These are phyloP conservation scores for Holacanthella duospinosa DNA, from an alignment of 2,888 invertebrate species.

Conservation along the genomic window DNA sequence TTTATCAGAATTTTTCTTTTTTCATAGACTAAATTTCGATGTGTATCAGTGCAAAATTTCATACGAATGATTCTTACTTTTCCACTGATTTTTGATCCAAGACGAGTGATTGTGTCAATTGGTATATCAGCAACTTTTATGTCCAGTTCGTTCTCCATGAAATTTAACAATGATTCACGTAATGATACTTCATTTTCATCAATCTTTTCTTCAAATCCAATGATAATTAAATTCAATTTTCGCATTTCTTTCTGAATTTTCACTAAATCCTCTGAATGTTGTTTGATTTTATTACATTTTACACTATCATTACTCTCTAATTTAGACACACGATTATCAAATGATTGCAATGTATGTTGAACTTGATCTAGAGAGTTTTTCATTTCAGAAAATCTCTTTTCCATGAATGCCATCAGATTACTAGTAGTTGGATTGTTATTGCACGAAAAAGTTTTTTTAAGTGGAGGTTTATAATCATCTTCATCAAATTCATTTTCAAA, in stretches of 20 bases:
- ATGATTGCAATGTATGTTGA: background rate
- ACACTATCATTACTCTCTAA: background rate
- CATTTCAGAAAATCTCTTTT: background rate
- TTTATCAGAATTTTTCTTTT: background rate
- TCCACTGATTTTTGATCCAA: background rate
- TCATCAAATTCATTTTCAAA: background rate
- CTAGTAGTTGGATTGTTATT: background rate
- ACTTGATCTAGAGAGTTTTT: background rate
- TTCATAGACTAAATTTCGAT: background rate
- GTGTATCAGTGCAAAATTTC: background rate
- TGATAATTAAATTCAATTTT: background rate
- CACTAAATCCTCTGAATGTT: background rate
- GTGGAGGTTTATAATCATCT: too few species aligned
- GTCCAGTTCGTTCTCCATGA: background rate
- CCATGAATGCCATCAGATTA: background rate
- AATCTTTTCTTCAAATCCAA: background rate
- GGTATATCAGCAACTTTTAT: background rate
- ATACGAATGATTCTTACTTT: background rate
- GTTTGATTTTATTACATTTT: background rate
- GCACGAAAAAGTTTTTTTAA: too few species aligned
- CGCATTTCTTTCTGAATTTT: background rate
- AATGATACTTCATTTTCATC: background rate
- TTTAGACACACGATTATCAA: background rate
- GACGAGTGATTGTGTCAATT: background rate
- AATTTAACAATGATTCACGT: background rate